Base-by-base conservation (phyloP, 2,113 vertebrate genomes). In the Proteles cristata region DNA sequence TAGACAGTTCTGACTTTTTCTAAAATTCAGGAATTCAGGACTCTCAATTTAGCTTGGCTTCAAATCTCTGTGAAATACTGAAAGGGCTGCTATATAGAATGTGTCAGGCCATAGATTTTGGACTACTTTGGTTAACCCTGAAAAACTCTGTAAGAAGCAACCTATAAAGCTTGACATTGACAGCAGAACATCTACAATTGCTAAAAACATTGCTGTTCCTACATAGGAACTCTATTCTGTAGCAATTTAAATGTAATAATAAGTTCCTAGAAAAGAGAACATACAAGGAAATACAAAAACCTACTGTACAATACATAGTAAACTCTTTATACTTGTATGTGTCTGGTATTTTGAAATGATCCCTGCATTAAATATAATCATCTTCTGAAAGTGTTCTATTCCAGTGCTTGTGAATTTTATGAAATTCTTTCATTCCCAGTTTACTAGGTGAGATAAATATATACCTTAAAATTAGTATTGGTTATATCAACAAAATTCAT, bases 11-110 rank as follows among this genome's bases (percentile, higher is more conserved):
- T 53, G 71, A 71, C 82, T 94, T 48, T 4, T 77, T n/a, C 45
- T 91, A 53, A 97, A 97, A n/a, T 58, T 92, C 23, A 61, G 31
- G 19, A 86, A 35, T 94, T 92, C 28, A 76, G 25, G 21, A 11
- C 6, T 77, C 97, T 63, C 7, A 94, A 25, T 43, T 85, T 63
- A 92, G 11, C 50, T 85, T 85, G 33, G 86, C 90, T 79, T 96
- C 23, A 96, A 96, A 85, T 80, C 45, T 81, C 10, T 53, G 23
- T n/a, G 45, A 82, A 95, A 9, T 90, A 65, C 11, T 76, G 88
- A 26, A 4, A 88, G 1, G 55, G 2, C 7, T 71, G 43, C 66
- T 69, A 92, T 0, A 50, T 3, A 83, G 19, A 98, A 90, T 7
- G 12, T 7, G 69, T 65, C 5, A 79, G 12, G 53, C 53, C 28